These are phyloP conservation scores for Carapus acus DNA, from an alignment of 2,797 vertebrate genomes.

Conservation along the genomic window DNA sequence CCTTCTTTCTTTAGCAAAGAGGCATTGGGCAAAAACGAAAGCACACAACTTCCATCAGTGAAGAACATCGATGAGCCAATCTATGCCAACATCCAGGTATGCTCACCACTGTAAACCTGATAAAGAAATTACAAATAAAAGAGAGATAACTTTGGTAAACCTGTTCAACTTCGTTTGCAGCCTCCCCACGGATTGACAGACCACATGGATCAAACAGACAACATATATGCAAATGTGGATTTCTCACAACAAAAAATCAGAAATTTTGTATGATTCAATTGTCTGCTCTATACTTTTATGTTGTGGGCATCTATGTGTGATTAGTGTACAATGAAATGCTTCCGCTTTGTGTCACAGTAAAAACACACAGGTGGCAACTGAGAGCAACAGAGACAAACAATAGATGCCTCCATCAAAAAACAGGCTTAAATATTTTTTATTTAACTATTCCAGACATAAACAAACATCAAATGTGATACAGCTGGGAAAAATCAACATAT, in stretches of 20 bases:
- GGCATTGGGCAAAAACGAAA: not conserved
- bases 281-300: too few relatives aligned
- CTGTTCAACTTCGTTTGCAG: conserved; percentile 31
- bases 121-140: not conserved
- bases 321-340: too few relatives aligned
- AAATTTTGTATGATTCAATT: conserved; percentile 1
- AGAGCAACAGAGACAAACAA: too few relatives aligned
- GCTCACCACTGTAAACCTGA: too few relatives aligned
- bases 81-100: conserved; percentile 56
- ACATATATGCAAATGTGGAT: conserved; percentile 52
- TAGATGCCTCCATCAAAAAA: too few relatives aligned
- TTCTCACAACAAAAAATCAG: conserved; percentile 1
- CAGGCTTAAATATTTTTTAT: too few relatives aligned
- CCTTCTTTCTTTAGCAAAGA: conserved; percentile 35
- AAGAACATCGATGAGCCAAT: conserved; percentile 53
- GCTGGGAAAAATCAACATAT: too few relatives aligned
- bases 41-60: conserved; percentile 1
- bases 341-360: too few relatives aligned
- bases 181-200: not conserved
- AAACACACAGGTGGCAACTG: too few relatives aligned
- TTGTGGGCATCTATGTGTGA: too few relatives aligned
- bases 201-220: conserved; percentile 9
- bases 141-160: not conserved
- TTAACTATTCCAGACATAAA: too few relatives aligned
- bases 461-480: too few relatives aligned